A percentile compares a stretch with the other conserved stretches of the same genome.
Conservation (phyloP, 2,888 invertebrate genomes). For the Cybosia mesomella region DNA sequence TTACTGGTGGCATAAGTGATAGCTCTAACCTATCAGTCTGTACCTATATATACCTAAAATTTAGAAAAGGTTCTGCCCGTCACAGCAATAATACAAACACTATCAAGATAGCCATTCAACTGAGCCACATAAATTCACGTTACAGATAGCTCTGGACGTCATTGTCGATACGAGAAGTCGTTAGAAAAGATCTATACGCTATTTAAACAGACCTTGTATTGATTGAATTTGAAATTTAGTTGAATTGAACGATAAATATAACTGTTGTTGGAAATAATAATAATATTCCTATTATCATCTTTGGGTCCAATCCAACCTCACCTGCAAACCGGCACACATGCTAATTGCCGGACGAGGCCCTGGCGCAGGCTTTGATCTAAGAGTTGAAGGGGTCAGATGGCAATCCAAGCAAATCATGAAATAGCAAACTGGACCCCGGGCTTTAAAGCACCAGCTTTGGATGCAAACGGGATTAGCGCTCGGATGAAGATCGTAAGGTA, state of each 20-base stretch:
- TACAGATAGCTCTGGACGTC: neutral
- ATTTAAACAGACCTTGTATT: neutral
- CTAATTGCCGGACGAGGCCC: too few relatives aligned
- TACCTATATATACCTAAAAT: neutral
- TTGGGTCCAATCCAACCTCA: too few relatives aligned
- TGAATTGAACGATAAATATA: neutral
- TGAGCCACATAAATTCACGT: constrained; percentile 4
- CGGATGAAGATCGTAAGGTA: too few relatives aligned
- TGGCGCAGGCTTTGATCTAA: too few relatives aligned
- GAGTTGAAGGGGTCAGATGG: too few relatives aligned
- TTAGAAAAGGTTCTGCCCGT: neutral
- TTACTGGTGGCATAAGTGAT: neutral
- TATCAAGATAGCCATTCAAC: neutral
- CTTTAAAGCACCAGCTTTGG: too few relatives aligned
- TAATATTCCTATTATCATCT: too few relatives aligned
- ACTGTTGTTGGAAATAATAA: too few relatives aligned
- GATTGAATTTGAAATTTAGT: constrained; percentile 1
- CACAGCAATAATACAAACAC: neutral
- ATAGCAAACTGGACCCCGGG: too few relatives aligned
- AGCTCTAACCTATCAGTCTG: neutral
- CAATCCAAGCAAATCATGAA: too few relatives aligned
- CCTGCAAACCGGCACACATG: too few relatives aligned
- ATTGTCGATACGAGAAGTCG: neutral
- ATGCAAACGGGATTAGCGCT: too few relatives aligned
- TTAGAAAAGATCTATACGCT: neutral